Base-by-base conservation (phyloP, 1,140 invertebrate species). In the Macrobrachium rosenbergii region DNA sequence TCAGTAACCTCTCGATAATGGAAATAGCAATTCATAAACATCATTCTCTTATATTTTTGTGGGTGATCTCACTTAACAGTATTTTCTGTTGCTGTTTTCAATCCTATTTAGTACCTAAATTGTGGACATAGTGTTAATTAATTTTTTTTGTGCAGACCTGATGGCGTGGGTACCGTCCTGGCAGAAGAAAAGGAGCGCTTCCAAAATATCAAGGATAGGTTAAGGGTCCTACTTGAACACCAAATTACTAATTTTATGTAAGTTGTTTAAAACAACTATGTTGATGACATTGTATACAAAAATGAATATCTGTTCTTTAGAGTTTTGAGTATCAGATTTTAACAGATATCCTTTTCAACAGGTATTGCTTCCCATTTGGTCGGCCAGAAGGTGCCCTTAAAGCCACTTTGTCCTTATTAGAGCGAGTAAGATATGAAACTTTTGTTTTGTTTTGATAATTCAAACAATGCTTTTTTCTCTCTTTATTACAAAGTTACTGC, bases 191-290 rank as follows among this genome's bases (percentile, higher is more conserved):
- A 98, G 91, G 98, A 99, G 91, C 98, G 98, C 91, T 99, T 99
- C 93, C 96, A 98, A 84, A 97, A 99, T 92, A 97, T 99, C 85
- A 99, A 99, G 92, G 98, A 99, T 91, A 94, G 98, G 76, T 93
- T 99, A 80, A 94, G 97, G 91, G 95, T 97, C 90, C 93, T 99
- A 82, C 93, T 99, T 72, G 98, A 99, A 92, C 96, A 98, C 92
- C 99, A 99, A 94, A 99, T 99, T 86, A 99, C 99, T 6, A 99
- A 99, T 94, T 99, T 99, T 93, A 95, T 97, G 96, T 96, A 94
- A 91, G 76, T 90, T 37, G 28, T 37, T 3, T 37, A 37, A 37
- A 37, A 37, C 28, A 37, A 37, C 28, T 37, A 37, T 37, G 28
- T 37, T 37, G 1, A 37, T 37, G 28, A 37, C 28, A 37, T 2